phyloP scores from a whole-genome alignment of 2,797 vertebrate genomes.

The Enoplosus armatus region DNA sequence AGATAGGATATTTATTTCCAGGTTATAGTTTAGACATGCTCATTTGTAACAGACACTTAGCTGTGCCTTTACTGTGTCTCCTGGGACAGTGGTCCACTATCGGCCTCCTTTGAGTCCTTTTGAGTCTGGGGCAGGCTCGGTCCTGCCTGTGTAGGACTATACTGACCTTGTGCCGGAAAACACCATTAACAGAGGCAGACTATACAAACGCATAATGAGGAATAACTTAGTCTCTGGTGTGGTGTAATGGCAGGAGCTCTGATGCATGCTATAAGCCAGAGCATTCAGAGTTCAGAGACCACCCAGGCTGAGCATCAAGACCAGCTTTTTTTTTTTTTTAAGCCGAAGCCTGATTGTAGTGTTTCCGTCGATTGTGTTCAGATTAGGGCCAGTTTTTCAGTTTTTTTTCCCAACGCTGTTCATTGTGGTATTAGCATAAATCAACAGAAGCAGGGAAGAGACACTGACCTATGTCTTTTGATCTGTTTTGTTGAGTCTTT shows the following conservation, averaged over 20 bases:
- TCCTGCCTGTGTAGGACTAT: not conserved
- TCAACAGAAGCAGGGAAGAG: no score
- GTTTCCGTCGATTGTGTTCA: no score
- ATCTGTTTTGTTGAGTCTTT: no score
- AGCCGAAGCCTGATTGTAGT: no score
- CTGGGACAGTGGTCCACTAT: not conserved
- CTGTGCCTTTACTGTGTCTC: not conserved
- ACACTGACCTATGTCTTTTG: no score
- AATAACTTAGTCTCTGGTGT: not conserved
- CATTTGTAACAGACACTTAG: not conserved
- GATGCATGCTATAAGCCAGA: not conserved
- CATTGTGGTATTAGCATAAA: no score
- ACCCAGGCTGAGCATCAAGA: not conserved
- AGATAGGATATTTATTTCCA: not conserved
- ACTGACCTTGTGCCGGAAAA: not conserved
- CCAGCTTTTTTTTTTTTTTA: no score
- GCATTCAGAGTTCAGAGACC: not conserved
- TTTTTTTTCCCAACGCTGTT: no score
- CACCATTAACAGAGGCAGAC: not conserved
- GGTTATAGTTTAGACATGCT: not conserved
- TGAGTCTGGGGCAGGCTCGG: not conserved
- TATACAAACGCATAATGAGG: not conserved
- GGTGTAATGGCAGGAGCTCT: not conserved
- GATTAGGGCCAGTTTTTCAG: no score
- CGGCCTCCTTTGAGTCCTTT: not conserved